These are phyloP conservation scores for Nomada fabriciana DNA, from an alignment of 2,888 invertebrate genomes.

Conservation along the genomic window DNA sequence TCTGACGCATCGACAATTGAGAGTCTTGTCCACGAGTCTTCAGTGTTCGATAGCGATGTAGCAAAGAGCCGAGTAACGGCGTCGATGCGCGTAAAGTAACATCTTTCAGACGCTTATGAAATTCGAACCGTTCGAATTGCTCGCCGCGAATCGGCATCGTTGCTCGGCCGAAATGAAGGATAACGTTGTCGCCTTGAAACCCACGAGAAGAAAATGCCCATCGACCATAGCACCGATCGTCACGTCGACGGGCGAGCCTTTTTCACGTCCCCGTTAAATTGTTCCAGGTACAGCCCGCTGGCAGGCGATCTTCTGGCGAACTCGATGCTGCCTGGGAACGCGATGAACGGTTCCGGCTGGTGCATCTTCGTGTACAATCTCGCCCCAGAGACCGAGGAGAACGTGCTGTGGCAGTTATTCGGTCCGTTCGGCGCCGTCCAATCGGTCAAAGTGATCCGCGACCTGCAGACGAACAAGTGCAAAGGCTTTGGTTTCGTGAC, in stretches of 20 bases:
- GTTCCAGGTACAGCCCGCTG: slow-evolving; percentile 92
- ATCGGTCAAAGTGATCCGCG: slow-evolving; percentile 96
- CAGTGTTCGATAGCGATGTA: background rate
- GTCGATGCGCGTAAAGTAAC: background rate
- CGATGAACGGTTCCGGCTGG: slow-evolving; percentile 90
- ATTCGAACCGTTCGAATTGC: background rate
- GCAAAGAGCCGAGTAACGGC: background rate
- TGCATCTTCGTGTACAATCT: slow-evolving; percentile 98
- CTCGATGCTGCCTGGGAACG: slow-evolving; percentile 91
- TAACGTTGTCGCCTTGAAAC: slow-evolving; percentile 3
- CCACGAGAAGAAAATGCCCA: background rate
- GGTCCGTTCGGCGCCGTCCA: slow-evolving; percentile 97
- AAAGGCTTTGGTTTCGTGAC: slow-evolving; percentile 98
- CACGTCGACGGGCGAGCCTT: slow-evolving; percentile 14
- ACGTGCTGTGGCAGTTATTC: slow-evolving; percentile 97
- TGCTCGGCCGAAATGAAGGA: background rate
- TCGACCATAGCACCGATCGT: background rate
- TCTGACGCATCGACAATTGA: too few relatives aligned
- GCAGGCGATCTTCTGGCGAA: slow-evolving; percentile 92
- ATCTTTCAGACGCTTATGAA: too few relatives aligned
- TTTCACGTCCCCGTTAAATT: slow-evolving; percentile 50
- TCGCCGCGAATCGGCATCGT: background rate
- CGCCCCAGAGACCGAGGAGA: slow-evolving; percentile 98
- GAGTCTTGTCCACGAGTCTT: background rate
- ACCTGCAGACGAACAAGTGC: slow-evolving; percentile 96